Percentiles rank a stretch among this genome's conserved stretches.
These are phyloP conservation scores for Bucco capensis DNA, from an alignment of 2,113 vertebrate genomes.

Conservation along the genomic window DNA sequence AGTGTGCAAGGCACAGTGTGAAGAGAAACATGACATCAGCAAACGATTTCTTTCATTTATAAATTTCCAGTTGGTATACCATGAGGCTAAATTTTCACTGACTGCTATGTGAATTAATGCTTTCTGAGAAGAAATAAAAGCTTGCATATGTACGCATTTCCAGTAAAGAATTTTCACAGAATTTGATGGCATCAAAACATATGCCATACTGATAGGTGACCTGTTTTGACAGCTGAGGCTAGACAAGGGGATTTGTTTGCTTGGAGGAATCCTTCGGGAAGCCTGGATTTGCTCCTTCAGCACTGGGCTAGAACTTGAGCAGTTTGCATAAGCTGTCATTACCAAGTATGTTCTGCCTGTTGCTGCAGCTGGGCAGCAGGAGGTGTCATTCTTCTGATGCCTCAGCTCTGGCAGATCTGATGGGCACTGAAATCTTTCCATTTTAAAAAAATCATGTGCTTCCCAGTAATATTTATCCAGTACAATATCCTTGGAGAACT, in stretches of 20 bases:
- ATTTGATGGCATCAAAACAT: neutral
- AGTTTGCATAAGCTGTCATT: constrained; percentile 7
- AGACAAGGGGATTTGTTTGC: constrained; percentile 47
- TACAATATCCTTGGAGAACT: neutral
- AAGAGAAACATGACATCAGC: neutral
- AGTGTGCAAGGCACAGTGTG: neutral
- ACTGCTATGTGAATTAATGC: neutral
- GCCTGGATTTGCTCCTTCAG: constrained; percentile 34
- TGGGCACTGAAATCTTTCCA: neutral
- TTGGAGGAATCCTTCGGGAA: constrained; percentile 14
- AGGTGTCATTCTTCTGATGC: neutral
- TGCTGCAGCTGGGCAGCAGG: neutral
- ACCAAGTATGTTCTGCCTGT: neutral
- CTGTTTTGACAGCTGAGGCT: constrained; percentile 46
- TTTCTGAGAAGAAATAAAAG: neutral
- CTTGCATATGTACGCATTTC: neutral
- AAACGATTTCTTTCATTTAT: neutral
- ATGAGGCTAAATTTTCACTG: neutral
- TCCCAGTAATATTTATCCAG: neutral
- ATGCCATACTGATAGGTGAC: constrained; percentile 23
- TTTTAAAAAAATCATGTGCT: neutral
- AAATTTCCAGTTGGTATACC: neutral
- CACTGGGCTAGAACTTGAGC: neutral
- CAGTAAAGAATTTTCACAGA: neutral
- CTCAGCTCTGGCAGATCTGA: neutral